Percentiles rank a stretch among this genome's conserved stretches.
These are phyloP conservation scores for Trichogramma dendrolimi DNA, from an alignment of 2,888 invertebrate species.

Conservation along the genomic window DNA sequence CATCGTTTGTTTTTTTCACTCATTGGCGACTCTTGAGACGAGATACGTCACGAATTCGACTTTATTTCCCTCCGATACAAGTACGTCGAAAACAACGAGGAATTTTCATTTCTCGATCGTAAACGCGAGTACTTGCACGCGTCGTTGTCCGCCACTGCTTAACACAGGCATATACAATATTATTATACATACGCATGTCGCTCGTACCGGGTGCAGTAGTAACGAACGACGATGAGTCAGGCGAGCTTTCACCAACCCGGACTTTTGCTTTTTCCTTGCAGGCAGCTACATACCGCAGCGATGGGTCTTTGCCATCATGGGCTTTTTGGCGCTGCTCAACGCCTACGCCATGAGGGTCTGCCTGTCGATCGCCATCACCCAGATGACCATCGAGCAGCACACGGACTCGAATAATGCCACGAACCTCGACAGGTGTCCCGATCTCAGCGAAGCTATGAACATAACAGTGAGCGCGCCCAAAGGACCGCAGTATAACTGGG, in stretches of 20 bases:
- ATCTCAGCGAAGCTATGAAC: background rate
- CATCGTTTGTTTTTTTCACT: no score
- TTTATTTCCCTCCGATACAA: no score
- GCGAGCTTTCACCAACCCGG: background rate
- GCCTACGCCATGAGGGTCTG: constrained; percentile 74
- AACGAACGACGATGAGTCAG: background rate
- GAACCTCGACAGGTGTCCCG: background rate
- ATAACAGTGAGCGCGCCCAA: background rate
- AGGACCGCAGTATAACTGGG: constrained; percentile 11
- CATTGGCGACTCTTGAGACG: no score
- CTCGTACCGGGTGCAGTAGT: background rate
- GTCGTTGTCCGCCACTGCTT: no score
- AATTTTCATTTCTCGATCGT: no score
- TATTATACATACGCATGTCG: no score
- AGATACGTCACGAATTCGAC: no score
- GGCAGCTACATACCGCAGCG: constrained; percentile 40
- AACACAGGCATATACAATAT: no score
- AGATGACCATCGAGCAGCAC: constrained; percentile 54
- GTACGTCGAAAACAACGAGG: no score
- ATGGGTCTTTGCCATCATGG: constrained; percentile 59
- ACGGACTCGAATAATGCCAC: background rate
- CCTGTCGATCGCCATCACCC: constrained; percentile 68
- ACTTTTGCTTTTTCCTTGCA: constrained; percentile 7
- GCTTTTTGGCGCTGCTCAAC: constrained; percentile 66
- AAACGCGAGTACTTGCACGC: no score